Evolutionary conservation across 1,140 invertebrate species (phyloP).

Genomic region (Papilio xuthus): DNA sequence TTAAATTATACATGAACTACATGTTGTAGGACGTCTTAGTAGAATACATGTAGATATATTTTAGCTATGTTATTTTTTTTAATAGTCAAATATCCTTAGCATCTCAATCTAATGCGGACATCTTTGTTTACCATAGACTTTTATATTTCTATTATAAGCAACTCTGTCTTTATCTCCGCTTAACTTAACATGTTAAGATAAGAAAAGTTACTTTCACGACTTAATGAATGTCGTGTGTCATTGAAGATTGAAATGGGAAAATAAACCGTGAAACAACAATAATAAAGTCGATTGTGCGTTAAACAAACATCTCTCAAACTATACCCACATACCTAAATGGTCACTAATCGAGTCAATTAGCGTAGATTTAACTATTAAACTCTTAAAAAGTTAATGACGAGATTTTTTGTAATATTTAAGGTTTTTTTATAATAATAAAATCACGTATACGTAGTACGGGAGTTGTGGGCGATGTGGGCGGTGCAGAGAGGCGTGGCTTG

Average conservation of each 20-base stretch:
- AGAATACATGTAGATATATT: neutral
- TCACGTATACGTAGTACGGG: neutral
- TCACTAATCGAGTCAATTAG: no score
- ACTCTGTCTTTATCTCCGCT: neutral
- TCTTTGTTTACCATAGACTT: neutral
- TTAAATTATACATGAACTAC: neutral
- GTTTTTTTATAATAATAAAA: neutral
- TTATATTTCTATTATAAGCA: neutral
- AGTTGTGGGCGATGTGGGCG: no score
- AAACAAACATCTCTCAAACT: conserved; percentile 2
- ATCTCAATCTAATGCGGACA: neutral
- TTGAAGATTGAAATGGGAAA: conserved; percentile 20
- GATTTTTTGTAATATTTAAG: neutral
- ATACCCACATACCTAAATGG: neutral
- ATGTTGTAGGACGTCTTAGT: neutral
- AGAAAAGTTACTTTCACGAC: neutral
- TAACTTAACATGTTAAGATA: neutral
- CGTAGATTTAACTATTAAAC: neutral
- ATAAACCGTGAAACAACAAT: neutral
- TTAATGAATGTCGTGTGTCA: conserved; percentile 38
- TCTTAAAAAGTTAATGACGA: neutral
- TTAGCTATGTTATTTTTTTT: neutral
- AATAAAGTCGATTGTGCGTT: conserved; percentile 37
- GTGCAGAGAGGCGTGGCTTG: conserved; percentile 15
- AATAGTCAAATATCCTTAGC: neutral